A percentile compares a stretch with the other conserved stretches of the same genome.
phyloP scores from a whole-genome alignment of 1,140 invertebrate genomes.

The Marisa cornuarietis region DNA sequence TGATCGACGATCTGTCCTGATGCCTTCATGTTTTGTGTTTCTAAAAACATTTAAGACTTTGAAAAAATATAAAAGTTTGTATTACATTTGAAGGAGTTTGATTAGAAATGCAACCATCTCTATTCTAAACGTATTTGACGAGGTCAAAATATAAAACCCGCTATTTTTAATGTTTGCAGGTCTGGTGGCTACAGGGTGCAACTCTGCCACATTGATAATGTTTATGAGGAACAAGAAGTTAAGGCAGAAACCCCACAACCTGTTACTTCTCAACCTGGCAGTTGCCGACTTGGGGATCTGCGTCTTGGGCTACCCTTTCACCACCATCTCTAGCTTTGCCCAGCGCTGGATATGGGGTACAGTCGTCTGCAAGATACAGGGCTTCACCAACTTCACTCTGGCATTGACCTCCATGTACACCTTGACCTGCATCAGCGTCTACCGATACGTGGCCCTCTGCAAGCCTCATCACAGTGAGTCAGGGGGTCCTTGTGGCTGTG shows the following conservation, averaged over 20 bases:
- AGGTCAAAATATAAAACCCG: too few species aligned
- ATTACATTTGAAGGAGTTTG: too few species aligned
- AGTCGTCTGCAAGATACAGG: conserved; percentile 30
- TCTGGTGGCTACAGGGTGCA: too few species aligned
- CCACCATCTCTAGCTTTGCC: conserved; percentile 42
- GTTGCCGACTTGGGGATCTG: conserved; percentile 48
- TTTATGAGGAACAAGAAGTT: conserved; percentile 11
- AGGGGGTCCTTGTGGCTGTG: background rate
- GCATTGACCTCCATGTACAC: conserved; percentile 31
- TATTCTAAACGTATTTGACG: too few species aligned
- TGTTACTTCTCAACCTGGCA: conserved; percentile 37
- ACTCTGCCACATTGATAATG: too few species aligned
- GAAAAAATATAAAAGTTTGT: too few species aligned
- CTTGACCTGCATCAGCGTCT: conserved; percentile 28
- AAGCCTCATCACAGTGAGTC: conserved; percentile 35
- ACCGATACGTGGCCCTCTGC: conserved; percentile 32
- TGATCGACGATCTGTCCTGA: too few species aligned
- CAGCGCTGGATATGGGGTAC: conserved; percentile 51
- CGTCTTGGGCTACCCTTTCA: conserved; percentile 47
- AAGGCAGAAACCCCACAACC: conserved; percentile 29
- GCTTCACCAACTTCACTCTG: conserved; percentile 28
- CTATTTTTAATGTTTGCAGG: too few species aligned
- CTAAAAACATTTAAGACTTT: too few species aligned
- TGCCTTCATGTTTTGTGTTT: too few species aligned
- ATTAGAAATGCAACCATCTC: too few species aligned